Base-by-base conservation (phyloP, 2,797 vertebrate genomes). In the Paratrypauchen microcephalus region DNA sequence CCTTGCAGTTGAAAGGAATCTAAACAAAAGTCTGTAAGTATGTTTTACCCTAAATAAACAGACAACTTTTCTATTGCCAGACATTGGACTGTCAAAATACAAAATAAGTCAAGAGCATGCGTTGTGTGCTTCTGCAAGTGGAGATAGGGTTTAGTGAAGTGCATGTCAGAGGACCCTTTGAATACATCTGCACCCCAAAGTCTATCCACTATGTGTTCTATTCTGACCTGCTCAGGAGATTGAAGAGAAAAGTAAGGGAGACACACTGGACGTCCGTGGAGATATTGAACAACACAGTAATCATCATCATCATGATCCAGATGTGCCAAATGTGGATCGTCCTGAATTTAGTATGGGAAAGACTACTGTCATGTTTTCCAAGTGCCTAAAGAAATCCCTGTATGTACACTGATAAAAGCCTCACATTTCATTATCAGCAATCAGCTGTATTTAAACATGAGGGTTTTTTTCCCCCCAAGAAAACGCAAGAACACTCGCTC, bases 231-330 rank as follows among this genome's bases (percentile, higher is more conserved):
- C 65, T 83, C 94, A 99, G 98, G 93, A 93, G 12, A 94, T 93
- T 65, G 93, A 93, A 55, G 92, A 92, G 85, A 96, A 96, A 90
- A 87, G 90, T 56, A 98, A 96, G 85, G 94, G 94, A 15, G 96
- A 97, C 78, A 87, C 95, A 60, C 91, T 95, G 91, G 97, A 99
- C 88, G 96, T 99, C 71, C 96, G 95, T 78, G 94, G 97, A 92
- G 97, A 98, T 92, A 98, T 98, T 89, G 96, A 99, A 78, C 95
- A 95, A n/a, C 95, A 96, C 87, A 99, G 98, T 95, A 97, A 97
- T 93, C 95, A 95, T 88, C 92, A 88, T 86, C 95, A 95, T 87
- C 93, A 94, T n/a, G 94, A 95, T 83, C 94, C 88, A 69, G 95
- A 90, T 19, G 41, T 64, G 79, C 89, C 90, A 90, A 94, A 93